Conservation (phyloP, 1,140 invertebrate genomes). For the Pararge aegeria region DNA sequence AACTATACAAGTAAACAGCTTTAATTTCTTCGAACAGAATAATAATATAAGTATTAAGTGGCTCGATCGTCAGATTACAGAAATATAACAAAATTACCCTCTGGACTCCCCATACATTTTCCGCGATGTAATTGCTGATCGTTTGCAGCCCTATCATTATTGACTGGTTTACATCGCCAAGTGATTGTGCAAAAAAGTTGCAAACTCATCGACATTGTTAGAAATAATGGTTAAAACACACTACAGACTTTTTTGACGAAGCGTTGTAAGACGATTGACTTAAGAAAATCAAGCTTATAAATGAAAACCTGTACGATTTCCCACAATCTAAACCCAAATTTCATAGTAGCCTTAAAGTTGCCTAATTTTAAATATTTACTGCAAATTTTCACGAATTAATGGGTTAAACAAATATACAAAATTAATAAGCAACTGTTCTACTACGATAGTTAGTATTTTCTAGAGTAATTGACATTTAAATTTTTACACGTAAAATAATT, state of each 20-base stretch:
- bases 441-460: too few relatives aligned
- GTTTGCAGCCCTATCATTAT: neutral
- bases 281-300: too few relatives aligned
- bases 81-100: constrained; percentile 14
- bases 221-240: neutral
- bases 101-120: neutral
- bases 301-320: too few relatives aligned
- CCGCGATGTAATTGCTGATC: constrained; percentile 8
- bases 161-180: constrained; percentile 1
- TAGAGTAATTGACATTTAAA: too few relatives aligned
- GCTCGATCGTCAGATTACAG: neutral
- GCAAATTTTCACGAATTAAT: too few relatives aligned
- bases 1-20: neutral
- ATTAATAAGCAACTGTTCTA: too few relatives aligned
- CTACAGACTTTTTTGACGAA: neutral
- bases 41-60: constrained; percentile 1
- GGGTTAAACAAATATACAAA: too few relatives aligned
- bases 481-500: too few relatives aligned
- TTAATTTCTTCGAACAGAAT: constrained; percentile 3
- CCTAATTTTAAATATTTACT: too few relatives aligned
- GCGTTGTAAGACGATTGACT: neutral
- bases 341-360: too few relatives aligned
- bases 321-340: too few relatives aligned
- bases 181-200: constrained; percentile 3
- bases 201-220: constrained; percentile 8